Evolutionary conservation across 1,140 invertebrate genomes (phyloP), one percentile per base, ranked within the genome.

Genomic region (Drosophila setifemur): DNA sequence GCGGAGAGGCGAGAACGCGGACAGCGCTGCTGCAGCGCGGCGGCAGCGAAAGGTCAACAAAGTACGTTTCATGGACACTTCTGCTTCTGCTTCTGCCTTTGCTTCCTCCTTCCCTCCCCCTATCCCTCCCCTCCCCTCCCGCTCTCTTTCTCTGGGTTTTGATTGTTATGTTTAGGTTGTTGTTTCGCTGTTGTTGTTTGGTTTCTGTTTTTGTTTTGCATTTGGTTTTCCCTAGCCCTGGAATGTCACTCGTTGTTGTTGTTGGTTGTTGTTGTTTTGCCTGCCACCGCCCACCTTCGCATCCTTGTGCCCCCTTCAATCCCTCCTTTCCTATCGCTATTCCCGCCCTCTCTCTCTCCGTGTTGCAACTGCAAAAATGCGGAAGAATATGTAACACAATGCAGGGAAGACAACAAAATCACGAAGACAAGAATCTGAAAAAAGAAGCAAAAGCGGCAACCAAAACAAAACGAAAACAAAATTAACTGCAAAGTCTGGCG

Each of bases 21-120:
- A 47, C 67, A 45, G 43, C 37, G 33, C 53, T 28, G 68, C 48
- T 39, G 21, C 31, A 7, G 33, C 7, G 14, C 14, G 5, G 33
- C 9, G 44, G 54, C 50, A 58, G 28, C 54, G 69, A 82, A 81
- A 81, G 76, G 76, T 81, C 76, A 81, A 81, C 76, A 82, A 79
- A 75, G 73, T 75, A 63, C 73, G 53, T 75, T 74, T 72, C 67
- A 70, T 70, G 67, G 67, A 57, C 63, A 69, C 42, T 53, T 9
- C 28, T 12, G 52, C 19, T n/a, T 23, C 47, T 9, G 40, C 35
- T 9, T 53, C 49, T 12, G 18, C 43, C 37, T 42, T 9, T 28
- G 14, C 43, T n/a, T 45, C 23, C 21, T 23, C 12, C 8, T 7
- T 6, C 23, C 8, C 12, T 16, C 23, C n/a, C n/a, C n/a, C n/a